Conservation (phyloP, 1,140 invertebrate species). For the Bombus picipes region DNA sequence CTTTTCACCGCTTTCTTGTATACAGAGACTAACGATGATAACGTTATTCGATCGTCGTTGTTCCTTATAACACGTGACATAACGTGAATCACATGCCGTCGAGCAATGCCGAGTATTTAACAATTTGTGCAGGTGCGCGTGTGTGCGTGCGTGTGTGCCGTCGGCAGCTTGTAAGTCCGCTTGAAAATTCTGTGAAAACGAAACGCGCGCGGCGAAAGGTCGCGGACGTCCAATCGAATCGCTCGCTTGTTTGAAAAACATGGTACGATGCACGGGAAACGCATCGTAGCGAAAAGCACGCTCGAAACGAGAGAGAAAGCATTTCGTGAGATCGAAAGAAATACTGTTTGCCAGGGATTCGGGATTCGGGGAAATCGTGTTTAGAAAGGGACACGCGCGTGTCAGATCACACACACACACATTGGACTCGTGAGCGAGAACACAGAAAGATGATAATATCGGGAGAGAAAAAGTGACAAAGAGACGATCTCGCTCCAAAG, state of each 20-base stretch:
- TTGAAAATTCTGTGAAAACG: slow-evolving; percentile 6
- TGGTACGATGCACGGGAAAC: too few relatives aligned
- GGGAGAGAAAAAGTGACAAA: background rate
- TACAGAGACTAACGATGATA: slow-evolving; percentile 25
- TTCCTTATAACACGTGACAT: background rate
- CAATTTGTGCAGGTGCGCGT: background rate
- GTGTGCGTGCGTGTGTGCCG: too few relatives aligned
- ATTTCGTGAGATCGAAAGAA: too few relatives aligned
- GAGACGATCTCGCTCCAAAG: background rate
- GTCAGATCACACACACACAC: background rate
- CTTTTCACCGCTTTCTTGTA: slow-evolving; percentile 66
- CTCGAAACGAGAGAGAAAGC: background rate
- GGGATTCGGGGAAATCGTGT: background rate
- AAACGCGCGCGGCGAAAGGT: too few relatives aligned
- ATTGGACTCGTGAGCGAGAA: background rate
- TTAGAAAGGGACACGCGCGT: background rate
- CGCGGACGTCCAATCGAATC: too few relatives aligned
- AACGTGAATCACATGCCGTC: background rate
- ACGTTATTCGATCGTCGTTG: slow-evolving; percentile 7
- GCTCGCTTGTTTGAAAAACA: too few relatives aligned
- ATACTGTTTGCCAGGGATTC: too few relatives aligned
- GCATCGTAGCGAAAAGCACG: background rate
- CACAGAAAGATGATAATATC: background rate
- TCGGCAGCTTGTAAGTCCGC: slow-evolving; percentile 35
- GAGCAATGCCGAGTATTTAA: slow-evolving; percentile 8